A percentile compares a stretch with the other conserved stretches of the same genome.
Conservation (phyloP, 2,888 invertebrate species). For the Seladonia tumulorum region DNA sequence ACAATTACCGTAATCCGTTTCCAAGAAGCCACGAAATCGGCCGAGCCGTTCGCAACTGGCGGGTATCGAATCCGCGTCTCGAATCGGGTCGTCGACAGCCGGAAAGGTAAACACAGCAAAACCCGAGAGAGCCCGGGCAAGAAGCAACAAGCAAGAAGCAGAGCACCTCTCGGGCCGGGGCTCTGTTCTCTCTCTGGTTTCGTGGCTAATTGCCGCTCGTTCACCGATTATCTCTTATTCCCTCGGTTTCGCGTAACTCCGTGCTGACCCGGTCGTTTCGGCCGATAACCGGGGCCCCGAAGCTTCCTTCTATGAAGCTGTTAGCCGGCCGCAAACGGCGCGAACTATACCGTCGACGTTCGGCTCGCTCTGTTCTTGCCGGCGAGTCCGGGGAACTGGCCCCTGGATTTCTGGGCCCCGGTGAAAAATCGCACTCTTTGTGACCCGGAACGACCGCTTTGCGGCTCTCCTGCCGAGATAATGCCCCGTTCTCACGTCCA, state of each 20-base stretch:
- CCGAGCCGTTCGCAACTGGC: slow-evolving; percentile 12
- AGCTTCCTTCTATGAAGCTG: slow-evolving; percentile 62
- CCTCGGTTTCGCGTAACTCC: slow-evolving; percentile 33
- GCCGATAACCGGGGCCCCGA: slow-evolving; percentile 13
- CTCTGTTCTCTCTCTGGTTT: background rate
- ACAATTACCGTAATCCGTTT: slow-evolving; percentile 29
- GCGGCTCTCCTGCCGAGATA: background rate
- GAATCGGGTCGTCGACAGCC: slow-evolving; percentile 45
- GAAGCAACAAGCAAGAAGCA: background rate
- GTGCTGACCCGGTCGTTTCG: slow-evolving; percentile 32
- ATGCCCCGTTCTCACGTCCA: slow-evolving; percentile 3
- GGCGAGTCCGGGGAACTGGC: background rate
- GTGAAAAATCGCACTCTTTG: background rate
- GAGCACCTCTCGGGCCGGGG: background rate
- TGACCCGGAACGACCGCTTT: slow-evolving; percentile 6
- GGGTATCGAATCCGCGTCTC: slow-evolving; percentile 17
- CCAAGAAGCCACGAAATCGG: slow-evolving; percentile 36
- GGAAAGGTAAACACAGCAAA: slow-evolving; percentile 58
- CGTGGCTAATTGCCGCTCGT: slow-evolving; percentile 49
- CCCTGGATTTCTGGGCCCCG: slow-evolving; percentile 13
- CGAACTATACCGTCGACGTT: slow-evolving; percentile 40
- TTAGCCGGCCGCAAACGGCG: slow-evolving; percentile 48
- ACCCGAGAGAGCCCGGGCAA: background rate
- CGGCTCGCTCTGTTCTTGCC: slow-evolving; percentile 36
- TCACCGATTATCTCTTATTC: slow-evolving; percentile 61